A percentile compares a stretch with the other conserved stretches of the same genome.
Conservation (phyloP, 1,140 invertebrate species). For the Penaeus indicus region DNA sequence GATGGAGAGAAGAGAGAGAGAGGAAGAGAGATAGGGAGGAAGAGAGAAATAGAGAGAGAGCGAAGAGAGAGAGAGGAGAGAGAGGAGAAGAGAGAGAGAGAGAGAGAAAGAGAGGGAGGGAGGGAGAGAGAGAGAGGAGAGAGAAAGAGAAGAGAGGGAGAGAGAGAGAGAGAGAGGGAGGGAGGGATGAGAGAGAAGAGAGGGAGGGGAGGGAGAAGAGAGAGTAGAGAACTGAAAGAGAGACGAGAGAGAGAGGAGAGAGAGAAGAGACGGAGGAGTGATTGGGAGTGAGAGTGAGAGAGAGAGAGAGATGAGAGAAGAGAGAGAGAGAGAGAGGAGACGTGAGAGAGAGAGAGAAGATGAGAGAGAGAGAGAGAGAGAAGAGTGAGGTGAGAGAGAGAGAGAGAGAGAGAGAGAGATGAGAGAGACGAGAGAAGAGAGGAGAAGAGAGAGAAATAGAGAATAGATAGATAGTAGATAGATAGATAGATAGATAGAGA, state of each 20-base stretch:
- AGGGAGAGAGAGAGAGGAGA: background rate
- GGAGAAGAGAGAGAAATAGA: no score
- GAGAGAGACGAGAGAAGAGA: no score
- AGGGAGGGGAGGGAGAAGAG: background rate
- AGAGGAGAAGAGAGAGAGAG: background rate
- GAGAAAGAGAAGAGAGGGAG: background rate
- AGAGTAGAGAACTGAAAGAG: slow-evolving; percentile 15
- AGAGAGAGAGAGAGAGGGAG: background rate
- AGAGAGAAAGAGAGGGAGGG: background rate
- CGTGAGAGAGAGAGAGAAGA: no score
- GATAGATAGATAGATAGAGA: no score
- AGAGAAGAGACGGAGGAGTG: background rate
- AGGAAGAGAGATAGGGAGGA: background rate
- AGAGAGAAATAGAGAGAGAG: background rate
- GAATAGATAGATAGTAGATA: no score
- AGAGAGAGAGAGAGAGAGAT: no score
- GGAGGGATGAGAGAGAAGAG: background rate
- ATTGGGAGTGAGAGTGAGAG: background rate
- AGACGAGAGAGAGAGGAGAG: slow-evolving; percentile 1
- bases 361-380: no score
- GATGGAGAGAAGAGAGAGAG: background rate
- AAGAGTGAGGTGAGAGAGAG: no score
- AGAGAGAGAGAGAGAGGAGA: no score
- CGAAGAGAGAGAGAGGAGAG: background rate
- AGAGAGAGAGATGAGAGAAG: no score